These are phyloP conservation scores for Ryuthela nishihirai DNA, from an alignment of 2,888 invertebrate species.

Conservation along the genomic window DNA sequence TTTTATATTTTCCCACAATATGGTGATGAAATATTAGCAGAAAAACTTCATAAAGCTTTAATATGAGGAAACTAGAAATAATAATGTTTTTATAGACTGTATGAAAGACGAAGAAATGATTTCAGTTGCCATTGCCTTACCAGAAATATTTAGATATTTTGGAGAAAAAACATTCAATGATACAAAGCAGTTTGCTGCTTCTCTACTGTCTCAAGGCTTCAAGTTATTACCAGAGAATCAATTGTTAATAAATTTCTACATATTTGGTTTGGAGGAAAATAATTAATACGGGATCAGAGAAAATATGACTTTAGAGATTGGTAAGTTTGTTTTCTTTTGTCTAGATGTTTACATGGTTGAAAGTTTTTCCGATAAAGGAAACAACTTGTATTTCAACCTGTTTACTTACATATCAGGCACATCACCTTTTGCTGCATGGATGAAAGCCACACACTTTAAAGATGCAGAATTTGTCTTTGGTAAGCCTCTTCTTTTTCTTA, in stretches of 20 bases:
- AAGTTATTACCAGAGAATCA: not conserved
- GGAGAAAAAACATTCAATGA: not conserved
- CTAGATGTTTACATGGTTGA: no score
- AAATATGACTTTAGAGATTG: no score
- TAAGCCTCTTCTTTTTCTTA: no score
- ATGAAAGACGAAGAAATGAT: slow-evolving; percentile 12
- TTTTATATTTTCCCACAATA: slow-evolving; percentile 8
- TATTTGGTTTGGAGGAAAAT: not conserved
- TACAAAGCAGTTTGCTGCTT: slow-evolving; percentile 5
- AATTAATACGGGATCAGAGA: no score
- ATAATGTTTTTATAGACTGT: slow-evolving; percentile 4
- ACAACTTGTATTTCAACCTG: no score
- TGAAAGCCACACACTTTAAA: no score
- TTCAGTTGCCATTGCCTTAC: not conserved
- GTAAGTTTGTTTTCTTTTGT: no score
- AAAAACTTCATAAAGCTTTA: slow-evolving; percentile 3
- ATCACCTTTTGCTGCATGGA: no score
- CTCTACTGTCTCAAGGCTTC: not conserved
- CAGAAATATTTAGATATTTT: slow-evolving; percentile 6
- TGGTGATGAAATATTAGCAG: slow-evolving; percentile 14
- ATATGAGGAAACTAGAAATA: not conserved
- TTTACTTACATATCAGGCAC: no score
- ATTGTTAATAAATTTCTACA: slow-evolving; percentile 4
- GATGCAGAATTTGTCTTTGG: no score
- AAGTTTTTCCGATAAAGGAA: no score